Evolutionary conservation across 1,140 invertebrate genomes (phyloP).

Genomic region (Brachionus rubens): DNA sequence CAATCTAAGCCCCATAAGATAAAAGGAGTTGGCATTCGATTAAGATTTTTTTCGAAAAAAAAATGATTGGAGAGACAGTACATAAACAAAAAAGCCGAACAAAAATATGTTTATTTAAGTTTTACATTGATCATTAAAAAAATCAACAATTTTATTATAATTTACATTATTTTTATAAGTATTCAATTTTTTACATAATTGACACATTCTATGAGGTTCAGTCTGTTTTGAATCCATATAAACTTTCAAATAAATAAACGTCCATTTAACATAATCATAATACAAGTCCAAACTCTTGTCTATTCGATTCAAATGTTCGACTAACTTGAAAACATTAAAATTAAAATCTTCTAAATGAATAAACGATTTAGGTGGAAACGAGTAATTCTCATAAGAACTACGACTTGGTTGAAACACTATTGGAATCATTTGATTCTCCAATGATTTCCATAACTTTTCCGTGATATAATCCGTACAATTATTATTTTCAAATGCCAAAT

Average conservation of each 20-base stretch:
- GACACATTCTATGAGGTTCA: constrained; percentile 43
- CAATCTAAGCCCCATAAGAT: too few relatives aligned
- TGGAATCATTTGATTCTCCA: constrained; percentile 51
- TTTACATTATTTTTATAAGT: neutral
- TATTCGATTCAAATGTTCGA: neutral
- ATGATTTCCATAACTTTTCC: constrained; percentile 48
- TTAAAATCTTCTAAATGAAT: constrained; percentile 38
- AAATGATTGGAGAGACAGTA: too few relatives aligned
- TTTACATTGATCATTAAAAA: constrained; percentile 30
- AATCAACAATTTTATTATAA: constrained; percentile 31
- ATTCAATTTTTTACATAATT: constrained; percentile 36
- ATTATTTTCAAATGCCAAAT: constrained; percentile 48
- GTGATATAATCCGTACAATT: constrained; percentile 48
- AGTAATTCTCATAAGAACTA: neutral
- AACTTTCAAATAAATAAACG: neutral
- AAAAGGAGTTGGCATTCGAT: too few relatives aligned
- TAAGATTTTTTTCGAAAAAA: too few relatives aligned
- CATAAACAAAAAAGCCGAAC: too few relatives aligned
- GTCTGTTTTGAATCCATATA: neutral
- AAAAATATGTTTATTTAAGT: too few relatives aligned
- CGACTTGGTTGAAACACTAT: constrained; percentile 51
- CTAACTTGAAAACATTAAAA: neutral
- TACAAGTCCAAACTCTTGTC: neutral
- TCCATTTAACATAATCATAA: constrained; percentile 5
- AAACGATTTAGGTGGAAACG: constrained; percentile 41